A percentile compares a stretch with the other conserved stretches of the same genome.
These are phyloP conservation scores for Oligia fasciuncula DNA, from an alignment of 2,888 invertebrate genomes.

Conservation along the genomic window DNA sequence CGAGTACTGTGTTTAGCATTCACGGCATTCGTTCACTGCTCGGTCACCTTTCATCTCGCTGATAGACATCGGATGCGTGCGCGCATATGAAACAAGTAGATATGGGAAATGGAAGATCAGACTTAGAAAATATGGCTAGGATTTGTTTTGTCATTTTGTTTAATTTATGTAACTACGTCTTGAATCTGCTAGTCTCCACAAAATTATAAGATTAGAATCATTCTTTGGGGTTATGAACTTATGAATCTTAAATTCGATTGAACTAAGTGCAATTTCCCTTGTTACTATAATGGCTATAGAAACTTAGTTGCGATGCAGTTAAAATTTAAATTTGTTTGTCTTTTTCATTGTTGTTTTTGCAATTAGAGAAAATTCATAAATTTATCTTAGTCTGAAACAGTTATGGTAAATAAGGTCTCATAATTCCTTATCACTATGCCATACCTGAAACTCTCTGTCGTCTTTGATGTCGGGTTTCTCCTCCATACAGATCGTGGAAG, in stretches of 20 bases:
- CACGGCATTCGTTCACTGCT: conserved; percentile 51
- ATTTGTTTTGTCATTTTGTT: conserved; percentile 38
- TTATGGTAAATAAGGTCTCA: background rate
- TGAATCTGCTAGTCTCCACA: background rate
- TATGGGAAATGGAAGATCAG: conserved; percentile 64
- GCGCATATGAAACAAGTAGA: conserved; percentile 68
- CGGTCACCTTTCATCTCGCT: conserved; percentile 73
- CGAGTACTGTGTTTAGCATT: conserved; percentile 64
- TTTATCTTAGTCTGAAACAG: background rate
- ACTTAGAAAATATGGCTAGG: conserved; percentile 48
- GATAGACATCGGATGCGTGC: conserved; percentile 70
- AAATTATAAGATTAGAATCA: background rate
- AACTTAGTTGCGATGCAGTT: background rate
- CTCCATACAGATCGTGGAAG: conserved; percentile 97
- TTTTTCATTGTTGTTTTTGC: background rate
- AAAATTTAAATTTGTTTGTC: background rate
- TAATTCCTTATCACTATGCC: background rate
- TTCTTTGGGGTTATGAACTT: background rate
- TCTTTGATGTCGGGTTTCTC: conserved; percentile 92
- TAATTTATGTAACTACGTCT: conserved; percentile 30
- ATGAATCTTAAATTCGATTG: background rate
- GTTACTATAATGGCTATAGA: background rate
- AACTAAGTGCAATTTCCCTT: background rate
- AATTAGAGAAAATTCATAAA: background rate
- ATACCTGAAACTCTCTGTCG: conserved; percentile 93